phyloP scores from a whole-genome alignment of 2,797 vertebrate genomes.

The Danio jaintianensis region DNA sequence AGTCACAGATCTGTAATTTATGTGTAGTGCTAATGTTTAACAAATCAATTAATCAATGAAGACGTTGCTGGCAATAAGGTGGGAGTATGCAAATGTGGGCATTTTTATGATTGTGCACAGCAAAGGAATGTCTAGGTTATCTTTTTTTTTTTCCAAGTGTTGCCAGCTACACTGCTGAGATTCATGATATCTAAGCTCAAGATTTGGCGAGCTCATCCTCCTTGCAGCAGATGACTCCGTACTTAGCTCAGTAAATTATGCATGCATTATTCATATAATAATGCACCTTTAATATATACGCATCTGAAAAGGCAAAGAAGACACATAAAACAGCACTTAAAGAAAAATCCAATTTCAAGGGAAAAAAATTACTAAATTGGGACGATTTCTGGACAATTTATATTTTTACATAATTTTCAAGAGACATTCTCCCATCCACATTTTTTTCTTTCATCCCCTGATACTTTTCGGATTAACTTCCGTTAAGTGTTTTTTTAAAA shows the following conservation, averaged over 20 bases:
- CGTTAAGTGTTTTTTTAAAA: too few species aligned
- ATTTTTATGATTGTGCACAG: constrained; percentile 28
- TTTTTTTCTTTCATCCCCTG: too few species aligned
- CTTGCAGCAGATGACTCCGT: constrained; percentile 21
- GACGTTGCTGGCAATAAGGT: not conserved
- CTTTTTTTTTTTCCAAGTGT: constrained; percentile 9
- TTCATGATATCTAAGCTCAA: constrained; percentile 28
- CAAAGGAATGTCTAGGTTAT: constrained; percentile 3
- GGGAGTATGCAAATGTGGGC: constrained; percentile 32
- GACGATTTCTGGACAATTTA: not conserved
- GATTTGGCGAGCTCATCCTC: constrained; percentile 25
- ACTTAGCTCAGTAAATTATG: constrained; percentile 30
- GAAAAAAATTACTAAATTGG: not conserved
- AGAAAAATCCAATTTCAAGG: not conserved
- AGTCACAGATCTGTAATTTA: not conserved
- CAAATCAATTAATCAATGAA: not conserved
- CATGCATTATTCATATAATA: constrained; percentile 47
- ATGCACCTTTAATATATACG: constrained; percentile 38
- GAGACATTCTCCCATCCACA: not conserved
- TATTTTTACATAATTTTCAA: not conserved
- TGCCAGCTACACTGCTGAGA: constrained; percentile 8
- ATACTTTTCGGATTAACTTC: too few species aligned
- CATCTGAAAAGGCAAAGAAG: constrained; percentile 6
- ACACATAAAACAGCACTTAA: constrained; percentile 23
- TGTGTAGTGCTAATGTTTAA: not conserved